Evolutionary conservation across 2,113 vertebrate genomes (phyloP), one percentile per base, ranked within the genome.

Genomic region (Aspidoscelis tigris): DNA sequence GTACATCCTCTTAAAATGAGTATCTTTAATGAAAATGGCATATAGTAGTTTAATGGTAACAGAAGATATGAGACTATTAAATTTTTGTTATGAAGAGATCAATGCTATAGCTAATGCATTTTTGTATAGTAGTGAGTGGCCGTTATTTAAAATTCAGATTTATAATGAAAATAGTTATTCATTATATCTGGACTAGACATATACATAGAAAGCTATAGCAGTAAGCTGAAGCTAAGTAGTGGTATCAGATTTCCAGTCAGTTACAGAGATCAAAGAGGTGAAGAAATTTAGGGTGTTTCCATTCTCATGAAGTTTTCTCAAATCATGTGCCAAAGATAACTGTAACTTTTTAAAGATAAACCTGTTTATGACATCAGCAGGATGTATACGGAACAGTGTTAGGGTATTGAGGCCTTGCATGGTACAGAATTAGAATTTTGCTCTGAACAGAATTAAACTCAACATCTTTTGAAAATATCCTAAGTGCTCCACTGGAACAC

Each of bases 191-290:
- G 68, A 33, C 20, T 78, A 24, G 80, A 47, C 85, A 77, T 79
- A 10, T 86, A 76, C 33, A 33, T 33, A 88, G 43, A 43, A 68
- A 88, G 87, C 33, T 65, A 66, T 2, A 89, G 44, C 43, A 70
- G 73, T 85, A 87, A 88, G 80, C 39, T 41, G 39, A 3, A 81
- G 55, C 81, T 90, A 81, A 86, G 74, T 5, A 84, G 3, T 43
- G 73, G 41, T 69, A 44, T 41, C 50, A 87, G 77, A 44, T 89
- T 83, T 86, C 26, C 47, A 83, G 50, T 39, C 5, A 78, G 33
- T 83, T 85, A 85, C 41, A 88, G 74, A 75, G 71, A 88, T 77
- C 55, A 1, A 6, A 92, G 88, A 88, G 65, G 24, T 82, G 86
- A 89, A 1, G 2, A 3, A 4, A 14, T 50, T 24, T 41, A 61